phyloP scores from a whole-genome alignment of 1,140 invertebrate genomes.

The Teleogryllus occipitalis region DNA sequence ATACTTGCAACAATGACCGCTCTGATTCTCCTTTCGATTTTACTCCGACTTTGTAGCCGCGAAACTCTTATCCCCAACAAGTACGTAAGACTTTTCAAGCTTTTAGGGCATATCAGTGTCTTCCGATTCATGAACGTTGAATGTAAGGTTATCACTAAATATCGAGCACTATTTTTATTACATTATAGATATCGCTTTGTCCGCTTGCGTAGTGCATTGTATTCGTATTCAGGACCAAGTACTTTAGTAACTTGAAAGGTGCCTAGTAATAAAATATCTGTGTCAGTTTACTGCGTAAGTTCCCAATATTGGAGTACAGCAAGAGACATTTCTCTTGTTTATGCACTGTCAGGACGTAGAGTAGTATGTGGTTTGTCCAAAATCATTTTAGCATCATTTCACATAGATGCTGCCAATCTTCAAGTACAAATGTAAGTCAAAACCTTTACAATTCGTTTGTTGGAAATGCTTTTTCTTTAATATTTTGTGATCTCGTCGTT shows the following conservation, averaged over 20 bases:
- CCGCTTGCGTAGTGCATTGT: background rate
- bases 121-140: background rate
- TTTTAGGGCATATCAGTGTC: background rate
- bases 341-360: background rate
- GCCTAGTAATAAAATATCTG: background rate
- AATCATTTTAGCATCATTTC: background rate
- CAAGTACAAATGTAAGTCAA: background rate
- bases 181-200: background rate
- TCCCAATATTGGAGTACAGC: background rate
- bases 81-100: background rate
- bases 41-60: background rate
- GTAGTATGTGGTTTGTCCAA: background rate
- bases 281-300: background rate
- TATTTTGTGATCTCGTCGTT: too few species aligned
- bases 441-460: too few species aligned
- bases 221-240: background rate
- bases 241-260: background rate
- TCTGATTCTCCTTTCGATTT: background rate
- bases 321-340: background rate
- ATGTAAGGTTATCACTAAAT: constrained; percentile 1
- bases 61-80: background rate
- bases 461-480: too few species aligned
- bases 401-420: background rate
- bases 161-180: background rate
- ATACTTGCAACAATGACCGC: too few species aligned